A percentile compares a stretch with the other conserved stretches of the same genome.
These are phyloP conservation scores for Paralinhomoeus sp. DNA, from an alignment of 2,888 invertebrate species.

Conservation along the genomic window DNA sequence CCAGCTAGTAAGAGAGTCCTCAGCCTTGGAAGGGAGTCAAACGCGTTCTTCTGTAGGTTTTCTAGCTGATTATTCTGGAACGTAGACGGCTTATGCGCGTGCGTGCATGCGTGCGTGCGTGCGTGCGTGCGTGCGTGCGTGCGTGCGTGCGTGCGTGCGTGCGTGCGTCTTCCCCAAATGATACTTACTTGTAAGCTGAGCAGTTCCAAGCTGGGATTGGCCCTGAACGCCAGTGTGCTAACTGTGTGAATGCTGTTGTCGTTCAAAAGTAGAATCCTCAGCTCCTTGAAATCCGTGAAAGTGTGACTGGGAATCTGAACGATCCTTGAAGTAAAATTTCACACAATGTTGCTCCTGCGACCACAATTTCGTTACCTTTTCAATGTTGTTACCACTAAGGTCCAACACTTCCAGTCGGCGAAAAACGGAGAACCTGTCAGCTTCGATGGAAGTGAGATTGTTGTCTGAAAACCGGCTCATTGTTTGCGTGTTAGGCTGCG, in stretches of 20 bases:
- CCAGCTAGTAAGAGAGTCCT: slow-evolving; percentile 50
- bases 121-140: too few relatives aligned
- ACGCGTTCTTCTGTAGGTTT: slow-evolving; percentile 17
- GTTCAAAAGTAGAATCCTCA: slow-evolving; percentile 40
- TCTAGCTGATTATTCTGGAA: slow-evolving; percentile 3
- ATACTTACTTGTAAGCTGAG: slow-evolving; percentile 46
- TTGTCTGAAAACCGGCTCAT: slow-evolving; percentile 33
- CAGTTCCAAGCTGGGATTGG: slow-evolving; percentile 40
- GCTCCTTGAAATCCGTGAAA: slow-evolving; percentile 48
- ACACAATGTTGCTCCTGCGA: too few relatives aligned
- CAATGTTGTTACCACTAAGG: slow-evolving; percentile 52
- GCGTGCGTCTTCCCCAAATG: too few relatives aligned
- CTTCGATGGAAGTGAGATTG: slow-evolving; percentile 52
- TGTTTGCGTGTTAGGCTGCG: too few relatives aligned
- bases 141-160: too few relatives aligned
- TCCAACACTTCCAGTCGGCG: slow-evolving; percentile 47
- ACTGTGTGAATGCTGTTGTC: slow-evolving; percentile 41
- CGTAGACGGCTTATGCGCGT: not conserved
- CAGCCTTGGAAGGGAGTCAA: slow-evolving; percentile 36
- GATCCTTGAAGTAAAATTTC: too few relatives aligned
- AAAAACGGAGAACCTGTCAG: slow-evolving; percentile 56
- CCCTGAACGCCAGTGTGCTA: slow-evolving; percentile 56
- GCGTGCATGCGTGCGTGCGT: too few relatives aligned
- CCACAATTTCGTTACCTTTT: too few relatives aligned
- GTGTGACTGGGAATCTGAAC: slow-evolving; percentile 37